These are phyloP conservation scores for Gambelia wislizenii DNA, from an alignment of 2,797 vertebrate species.

Conservation along the genomic window DNA sequence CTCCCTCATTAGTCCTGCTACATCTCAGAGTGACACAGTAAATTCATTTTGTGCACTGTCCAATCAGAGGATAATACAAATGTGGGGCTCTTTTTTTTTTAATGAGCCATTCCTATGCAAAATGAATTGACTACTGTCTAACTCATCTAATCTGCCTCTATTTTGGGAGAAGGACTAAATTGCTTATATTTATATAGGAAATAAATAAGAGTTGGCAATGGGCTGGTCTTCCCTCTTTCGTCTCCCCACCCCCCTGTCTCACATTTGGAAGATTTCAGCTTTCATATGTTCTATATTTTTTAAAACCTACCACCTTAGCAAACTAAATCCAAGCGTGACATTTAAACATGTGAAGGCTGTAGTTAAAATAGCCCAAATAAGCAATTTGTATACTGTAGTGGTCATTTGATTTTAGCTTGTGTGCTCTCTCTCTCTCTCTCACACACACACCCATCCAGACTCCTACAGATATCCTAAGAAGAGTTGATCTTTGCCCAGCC, in stretches of 20 bases:
- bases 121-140: constrained; percentile 96
- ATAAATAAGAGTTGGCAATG: constrained; percentile 83
- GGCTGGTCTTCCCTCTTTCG: constrained; percentile 44
- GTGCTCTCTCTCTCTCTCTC: too few relatives aligned
- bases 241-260: constrained; percentile 72
- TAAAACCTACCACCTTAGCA: constrained; percentile 77
- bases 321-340: constrained; percentile 79
- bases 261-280: constrained; percentile 81
- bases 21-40: constrained; percentile 98
- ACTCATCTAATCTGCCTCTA: constrained; percentile 87
- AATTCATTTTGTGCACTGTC: constrained; percentile 92
- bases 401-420: constrained; percentile 56
- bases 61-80: constrained; percentile 88
- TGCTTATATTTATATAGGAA: constrained; percentile 86
- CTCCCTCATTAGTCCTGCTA: constrained; percentile 95
- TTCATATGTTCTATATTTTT: constrained; percentile 75
- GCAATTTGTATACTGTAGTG: constrained; percentile 72
- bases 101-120: constrained; percentile 98
- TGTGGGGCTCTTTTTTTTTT: constrained; percentile 83
- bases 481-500: constrained; percentile 72
- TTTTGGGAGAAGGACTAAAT: constrained; percentile 87
- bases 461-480: constrained; percentile 63
- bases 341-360: constrained; percentile 75
- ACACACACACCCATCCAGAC: neutral
- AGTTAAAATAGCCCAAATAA: constrained; percentile 78